Percentiles rank a stretch among this genome's conserved stretches.
Conservation (phyloP, 2,113 vertebrate genomes). For the Calonectris borealis region DNA sequence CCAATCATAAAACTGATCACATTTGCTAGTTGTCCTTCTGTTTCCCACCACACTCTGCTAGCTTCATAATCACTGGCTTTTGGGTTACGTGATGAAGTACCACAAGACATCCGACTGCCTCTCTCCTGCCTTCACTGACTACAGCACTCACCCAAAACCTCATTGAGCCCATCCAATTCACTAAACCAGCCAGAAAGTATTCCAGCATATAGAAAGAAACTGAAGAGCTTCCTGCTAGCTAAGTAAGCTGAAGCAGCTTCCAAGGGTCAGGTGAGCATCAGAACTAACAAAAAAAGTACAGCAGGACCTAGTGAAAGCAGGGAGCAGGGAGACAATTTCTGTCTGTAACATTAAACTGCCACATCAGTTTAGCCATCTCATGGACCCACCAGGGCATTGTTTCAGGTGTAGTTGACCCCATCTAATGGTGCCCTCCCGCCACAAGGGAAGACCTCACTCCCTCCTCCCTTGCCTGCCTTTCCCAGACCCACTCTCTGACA, state of each 20-base stretch:
- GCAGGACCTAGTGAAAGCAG: not conserved
- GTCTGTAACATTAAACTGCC: not conserved
- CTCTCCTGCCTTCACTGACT: not conserved
- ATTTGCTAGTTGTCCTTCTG: not conserved
- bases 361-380: not conserved
- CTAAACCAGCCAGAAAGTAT: not conserved
- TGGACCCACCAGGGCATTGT: too few species aligned
- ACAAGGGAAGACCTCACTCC: not conserved
- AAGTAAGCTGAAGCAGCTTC: not conserved
- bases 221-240: not conserved
- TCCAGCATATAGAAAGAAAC: not conserved
- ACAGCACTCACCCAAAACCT: not conserved
- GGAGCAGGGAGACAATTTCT: not conserved
- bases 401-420: not conserved
- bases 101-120: rapidly evolving
- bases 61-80: not conserved
- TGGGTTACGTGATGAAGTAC: not conserved
- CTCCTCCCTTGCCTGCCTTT: not conserved
- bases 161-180: not conserved
- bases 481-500: not conserved
- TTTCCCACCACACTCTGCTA: not conserved
- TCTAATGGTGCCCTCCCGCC: not conserved
- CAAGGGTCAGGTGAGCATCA: not conserved
- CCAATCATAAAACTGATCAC: not conserved
- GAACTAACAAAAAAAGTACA: not conserved